phyloP scores from a whole-genome alignment of 2,888 invertebrate genomes.

The Galerucella pusilla region DNA sequence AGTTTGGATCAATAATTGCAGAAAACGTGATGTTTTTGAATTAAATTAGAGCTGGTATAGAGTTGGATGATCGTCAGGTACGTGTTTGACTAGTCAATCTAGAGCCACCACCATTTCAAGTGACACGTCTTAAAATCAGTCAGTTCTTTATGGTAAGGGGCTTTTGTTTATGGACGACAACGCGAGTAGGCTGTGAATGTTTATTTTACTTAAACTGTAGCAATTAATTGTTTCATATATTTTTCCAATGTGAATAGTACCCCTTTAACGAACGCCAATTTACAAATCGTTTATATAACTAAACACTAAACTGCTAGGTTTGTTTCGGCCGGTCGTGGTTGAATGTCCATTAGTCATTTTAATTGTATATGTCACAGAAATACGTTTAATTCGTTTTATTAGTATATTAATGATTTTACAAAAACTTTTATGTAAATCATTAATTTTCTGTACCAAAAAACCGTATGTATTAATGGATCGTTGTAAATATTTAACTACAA shows the following conservation, averaged over 20 bases:
- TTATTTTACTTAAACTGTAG: too few relatives aligned
- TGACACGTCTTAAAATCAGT: too few relatives aligned
- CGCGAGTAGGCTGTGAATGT: too few relatives aligned
- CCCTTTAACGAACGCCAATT: not conserved
- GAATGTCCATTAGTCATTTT: slow-evolving; percentile 38
- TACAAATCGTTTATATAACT: not conserved
- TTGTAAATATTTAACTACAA: slow-evolving; percentile 8
- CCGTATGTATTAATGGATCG: slow-evolving; percentile 10
- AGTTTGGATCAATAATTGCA: too few relatives aligned
- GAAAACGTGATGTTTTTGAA: too few relatives aligned
- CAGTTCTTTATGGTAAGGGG: too few relatives aligned
- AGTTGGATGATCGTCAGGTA: too few relatives aligned
- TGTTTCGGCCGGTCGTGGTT: slow-evolving; percentile 33
- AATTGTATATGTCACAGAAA: slow-evolving; percentile 39
- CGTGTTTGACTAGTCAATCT: too few relatives aligned
- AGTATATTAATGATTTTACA: slow-evolving; percentile 37
- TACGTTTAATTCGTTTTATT: slow-evolving; percentile 36
- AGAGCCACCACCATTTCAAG: too few relatives aligned
- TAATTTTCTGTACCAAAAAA: slow-evolving; percentile 26
- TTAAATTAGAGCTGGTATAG: too few relatives aligned
- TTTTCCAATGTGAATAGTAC: not conserved
- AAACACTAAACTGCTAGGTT: slow-evolving; percentile 31
- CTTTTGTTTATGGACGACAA: too few relatives aligned
- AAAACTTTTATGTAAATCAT: slow-evolving; percentile 23
- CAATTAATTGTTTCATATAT: not conserved